Evolutionary conservation across 2,797 vertebrate species (phyloP), one percentile per base, ranked within the genome.

Genomic region (Babyrousa celebensis): DNA sequence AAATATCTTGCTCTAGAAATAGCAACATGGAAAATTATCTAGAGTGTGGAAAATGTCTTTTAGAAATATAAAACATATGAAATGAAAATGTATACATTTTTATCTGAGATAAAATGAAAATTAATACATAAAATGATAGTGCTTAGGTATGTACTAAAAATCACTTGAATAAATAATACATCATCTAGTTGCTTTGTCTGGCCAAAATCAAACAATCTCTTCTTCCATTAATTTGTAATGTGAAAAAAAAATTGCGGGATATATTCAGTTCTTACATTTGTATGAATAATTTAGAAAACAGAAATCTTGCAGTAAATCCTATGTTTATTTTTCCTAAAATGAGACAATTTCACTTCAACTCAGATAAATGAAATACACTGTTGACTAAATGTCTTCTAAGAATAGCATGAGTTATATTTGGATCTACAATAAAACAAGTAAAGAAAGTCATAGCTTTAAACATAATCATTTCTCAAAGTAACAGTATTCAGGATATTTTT

Each of bases 1-100:
- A 95, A 95, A 65, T 90, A 91, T 71, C 87, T 95, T 82, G 58
- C 52, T 97, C 54, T 87, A 82, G 43, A 96, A 95, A 94, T 60
- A 97, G 67, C 17, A 93, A 18, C 25, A 79, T 36, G 11, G 11
- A 94, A 88, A 92, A 83, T 85, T 93, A 94, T 74, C 5, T 77
- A 67, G 62, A 82, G 9, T 86, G 11, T 60, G 5, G 2, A 77
- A 60, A 95, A 80, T 67, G 0, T 78, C 52, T 43, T 75, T 75
- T 11, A 93, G 21, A 97, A 94, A 88, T 67, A 62, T 23, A 6
- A 95, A 92, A 70, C 21, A 85, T 36, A 72, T 72, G 29, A 96
- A 80, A n/a, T 54, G 9, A 78, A 82, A 88, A 67, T 74, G 8
- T 12, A 83, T 74, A 29, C 0, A 79, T 70, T 60, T 12, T 2